Evolutionary conservation across 2,888 invertebrate genomes (phyloP), one percentile per base, ranked within the genome.

Genomic region (Pterostichus niger): DNA sequence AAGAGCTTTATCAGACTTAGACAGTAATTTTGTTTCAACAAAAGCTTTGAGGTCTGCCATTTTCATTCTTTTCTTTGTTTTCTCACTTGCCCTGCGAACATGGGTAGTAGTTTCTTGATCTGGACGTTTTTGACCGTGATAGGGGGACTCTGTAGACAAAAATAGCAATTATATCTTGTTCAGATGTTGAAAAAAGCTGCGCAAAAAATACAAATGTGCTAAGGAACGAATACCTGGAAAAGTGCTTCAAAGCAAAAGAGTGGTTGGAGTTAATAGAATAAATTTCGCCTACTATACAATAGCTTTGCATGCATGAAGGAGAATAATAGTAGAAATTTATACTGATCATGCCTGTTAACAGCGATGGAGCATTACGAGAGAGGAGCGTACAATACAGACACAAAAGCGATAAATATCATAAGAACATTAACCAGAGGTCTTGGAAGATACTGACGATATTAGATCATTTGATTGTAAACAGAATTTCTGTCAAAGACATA

Each of bases 41-140:
- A 98, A 97, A 0, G 97, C 96, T 89, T 96, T 95, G 49, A 98
- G 90, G 88, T 98, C 98, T 0, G 96, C 95, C 94, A 98, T 97
- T 91, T 97, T 97, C 93, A 97, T 96, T 88, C 95, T 93, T 77
- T 94, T 94, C 89, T 96, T 96, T 7, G 93, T 93, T 89, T 96
- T 96, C 88, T 97, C 97, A 87, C 96, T 97, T 0, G 95, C 93
- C 56, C 96, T 91, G 85, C 96, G 90, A 59, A 92, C 91, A 85
- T 92, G 92, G 84, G 88, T 87, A 44, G 90, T 90, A 31, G 35
- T 44, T 46, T 61, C 84, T 24, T 92, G 91, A 40, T 91, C 91
- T 61, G 88, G 88, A 85, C 89, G 87, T 86, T 90, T 90, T 84
- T 88, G 87, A 76, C 87, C 86, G 52, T 86, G 86, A 85, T 91